Evolutionary conservation across 2,888 invertebrate genomes (phyloP), one percentile per base, ranked within the genome.

Genomic region (Anagyrus pseudococci): DNA sequence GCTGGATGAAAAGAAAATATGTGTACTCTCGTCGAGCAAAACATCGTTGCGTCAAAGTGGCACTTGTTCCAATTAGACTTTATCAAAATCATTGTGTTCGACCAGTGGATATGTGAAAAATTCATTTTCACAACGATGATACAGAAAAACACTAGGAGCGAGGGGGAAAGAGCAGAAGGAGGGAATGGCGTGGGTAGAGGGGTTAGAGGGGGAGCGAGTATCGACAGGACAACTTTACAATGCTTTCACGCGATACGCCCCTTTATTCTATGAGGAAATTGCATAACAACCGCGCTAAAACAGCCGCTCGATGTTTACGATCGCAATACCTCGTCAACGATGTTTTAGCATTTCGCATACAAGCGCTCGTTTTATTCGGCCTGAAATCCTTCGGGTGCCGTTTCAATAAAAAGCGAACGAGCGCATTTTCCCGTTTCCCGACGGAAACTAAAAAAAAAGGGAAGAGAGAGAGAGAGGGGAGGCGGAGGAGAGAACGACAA

Each of bases 271-370:
- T 60, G 53, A 60, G 64, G 60, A 64, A 57, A 64, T 64, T 59
- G 49, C 37, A 26, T 44, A 58, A 65, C 65, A 58, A 58, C 47
- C 41, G 19, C 41, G 55, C 33, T 58, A 61, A 65, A 62, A 50
- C 56, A 62, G 55, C 49, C 49, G 44, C n/a, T 4, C 53, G 46
- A 58, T 65, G 65, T 61, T 65, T 61, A 66, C 62, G 66, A 66
- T 62, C 49, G 59, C 56, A 57, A 62, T 62, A 50, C 58, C 59
- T 62, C 62, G 66, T 66, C 62, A 66, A 60, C 62, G 62, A 62
- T 66, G 62, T 62, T 66, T 66, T 62, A 66, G 60, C 62, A 62
- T 66, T 66, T 66, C 59, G 49, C 56, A 44, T 57, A 66, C 58
- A 61, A 15, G 49, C 49, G 50, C 26, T 29, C 33, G 62, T 59